A percentile compares a stretch with the other conserved stretches of the same genome.
These are phyloP conservation scores for Cyphomyrus discorhynchus DNA, from an alignment of 2,113 vertebrate genomes.

Conservation along the genomic window DNA sequence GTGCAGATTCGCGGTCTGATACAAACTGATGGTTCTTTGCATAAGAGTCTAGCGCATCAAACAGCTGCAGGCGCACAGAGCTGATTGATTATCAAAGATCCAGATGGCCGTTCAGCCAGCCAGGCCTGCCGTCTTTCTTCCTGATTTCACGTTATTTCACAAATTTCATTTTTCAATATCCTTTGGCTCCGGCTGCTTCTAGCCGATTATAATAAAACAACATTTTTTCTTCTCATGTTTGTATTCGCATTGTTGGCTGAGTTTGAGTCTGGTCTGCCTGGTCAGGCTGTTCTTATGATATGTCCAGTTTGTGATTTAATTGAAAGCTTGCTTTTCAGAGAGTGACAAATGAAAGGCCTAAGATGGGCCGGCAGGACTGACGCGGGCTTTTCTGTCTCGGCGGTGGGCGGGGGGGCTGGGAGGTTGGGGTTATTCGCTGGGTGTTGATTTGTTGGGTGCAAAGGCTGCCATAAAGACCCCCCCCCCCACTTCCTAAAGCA, in stretches of 20 bases:
- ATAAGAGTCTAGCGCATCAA: not conserved
- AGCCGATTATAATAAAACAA: not conserved
- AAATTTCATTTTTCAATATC: not conserved
- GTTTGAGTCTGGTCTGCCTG: not conserved
- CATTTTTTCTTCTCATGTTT: not conserved
- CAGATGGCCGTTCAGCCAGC: not conserved
- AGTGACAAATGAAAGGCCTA: not conserved
- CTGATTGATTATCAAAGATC: not conserved
- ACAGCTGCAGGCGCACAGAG: not conserved
- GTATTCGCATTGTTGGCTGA: not conserved
- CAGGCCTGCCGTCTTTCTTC: not conserved
- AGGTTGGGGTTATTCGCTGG: conserved; percentile 41
- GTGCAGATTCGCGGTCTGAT: not conserved
- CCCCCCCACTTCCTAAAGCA: conserved; percentile 67
- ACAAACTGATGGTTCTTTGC: not conserved
- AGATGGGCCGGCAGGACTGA: not conserved
- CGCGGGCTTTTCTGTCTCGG: not conserved
- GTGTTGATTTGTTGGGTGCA: conserved; percentile 44
- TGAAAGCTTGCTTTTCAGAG: not conserved
- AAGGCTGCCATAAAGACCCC: conserved; percentile 54
- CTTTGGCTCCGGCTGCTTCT: not conserved
- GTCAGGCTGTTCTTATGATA: not conserved
- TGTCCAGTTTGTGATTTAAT: not conserved
- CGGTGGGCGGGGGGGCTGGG: not conserved
- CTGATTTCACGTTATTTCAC: not conserved